These are phyloP conservation scores for Coptodon rendalli DNA, from an alignment of 2,113 vertebrate genomes.

Conservation along the genomic window DNA sequence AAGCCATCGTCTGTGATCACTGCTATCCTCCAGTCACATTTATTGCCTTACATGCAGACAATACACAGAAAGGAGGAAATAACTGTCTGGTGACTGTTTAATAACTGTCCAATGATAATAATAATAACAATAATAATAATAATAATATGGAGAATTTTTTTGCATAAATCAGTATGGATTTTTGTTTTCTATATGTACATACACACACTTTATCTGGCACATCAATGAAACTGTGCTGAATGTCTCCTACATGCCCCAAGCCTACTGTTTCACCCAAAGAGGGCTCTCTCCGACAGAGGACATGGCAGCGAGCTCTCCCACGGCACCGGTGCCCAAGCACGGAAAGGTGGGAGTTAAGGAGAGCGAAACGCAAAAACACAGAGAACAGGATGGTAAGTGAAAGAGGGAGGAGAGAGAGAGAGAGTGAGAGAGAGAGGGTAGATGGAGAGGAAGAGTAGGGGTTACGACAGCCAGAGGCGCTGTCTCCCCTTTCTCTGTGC, in stretches of 20 bases:
- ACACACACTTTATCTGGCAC: background rate
- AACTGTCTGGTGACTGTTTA: background rate
- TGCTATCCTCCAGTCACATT: background rate
- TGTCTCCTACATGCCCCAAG: background rate
- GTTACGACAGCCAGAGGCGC: conserved; percentile 62
- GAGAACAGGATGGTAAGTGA: conserved; percentile 19
- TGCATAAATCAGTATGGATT: background rate
- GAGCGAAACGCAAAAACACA: conserved; percentile 32
- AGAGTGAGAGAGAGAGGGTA: background rate
- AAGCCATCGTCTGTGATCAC: conserved; percentile 73
- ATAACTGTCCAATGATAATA: background rate
- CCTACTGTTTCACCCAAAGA: conserved; percentile 60
- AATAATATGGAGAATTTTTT: background rate
- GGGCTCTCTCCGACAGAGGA: conserved; percentile 66
- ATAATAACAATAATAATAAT: background rate
- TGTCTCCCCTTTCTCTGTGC: conserved; percentile 46
- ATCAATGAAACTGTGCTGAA: background rate
- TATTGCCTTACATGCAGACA: background rate
- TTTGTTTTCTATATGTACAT: background rate
- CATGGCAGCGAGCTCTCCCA: conserved; percentile 45
- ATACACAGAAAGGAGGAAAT: background rate
- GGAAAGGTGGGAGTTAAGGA: conserved; percentile 42
- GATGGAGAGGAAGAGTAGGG: conserved; percentile 30
- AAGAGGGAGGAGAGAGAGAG: background rate
- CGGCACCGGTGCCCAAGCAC: conserved; percentile 23